Base-by-base conservation (phyloP, 2,888 invertebrate species). In the Suillia variegata region DNA sequence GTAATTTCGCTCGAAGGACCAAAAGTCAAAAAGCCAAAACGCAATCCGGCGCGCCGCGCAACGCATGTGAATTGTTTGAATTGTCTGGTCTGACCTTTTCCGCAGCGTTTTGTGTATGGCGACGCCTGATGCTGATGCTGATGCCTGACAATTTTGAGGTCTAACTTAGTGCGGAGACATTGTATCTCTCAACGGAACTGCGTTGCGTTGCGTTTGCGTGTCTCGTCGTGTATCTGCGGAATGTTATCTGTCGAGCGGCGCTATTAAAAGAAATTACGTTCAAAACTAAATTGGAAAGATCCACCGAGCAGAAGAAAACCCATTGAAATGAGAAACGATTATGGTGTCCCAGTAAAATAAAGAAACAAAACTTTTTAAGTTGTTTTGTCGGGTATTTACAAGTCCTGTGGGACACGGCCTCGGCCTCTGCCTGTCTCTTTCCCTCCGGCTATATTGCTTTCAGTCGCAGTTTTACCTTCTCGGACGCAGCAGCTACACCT, bases 251-350 rank as follows among this genome's bases (percentile, higher is more conserved):
- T 70, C 74, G 71, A 71, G 72, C 71, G 71, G 62, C 64, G 73
- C 80, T 73, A 79, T 78, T 78, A 79, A 79, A 79, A 76, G 79
- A 76, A 78, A 78, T 78, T 77, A 75, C 78, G 72, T 73, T 79
- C 72, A 76, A 76, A 79, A 79, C 76, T 76, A 77, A 78, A 79
- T 76, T 77, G 75, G 72, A 68, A 69, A 67, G 17, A 5, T 49
- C 24, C 18, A 18, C 34, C 51, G 31, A 24, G 13, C 54, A 45
- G 13, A 69, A 64, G 70, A 70, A 59, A 61, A 66, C 64, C 68
- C 73, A 75, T 73, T 75, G 74, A 79, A 80, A 80, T 81, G 79
- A 80, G 77, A 77, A 79, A 78, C 80, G 80, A 79, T 81, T 80
- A 77, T 79, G 70, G 71, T 73, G 71, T 69, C 68, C 68, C 71